Conservation (phyloP, 2,113 vertebrate species). For the Pagrus major region DNA sequence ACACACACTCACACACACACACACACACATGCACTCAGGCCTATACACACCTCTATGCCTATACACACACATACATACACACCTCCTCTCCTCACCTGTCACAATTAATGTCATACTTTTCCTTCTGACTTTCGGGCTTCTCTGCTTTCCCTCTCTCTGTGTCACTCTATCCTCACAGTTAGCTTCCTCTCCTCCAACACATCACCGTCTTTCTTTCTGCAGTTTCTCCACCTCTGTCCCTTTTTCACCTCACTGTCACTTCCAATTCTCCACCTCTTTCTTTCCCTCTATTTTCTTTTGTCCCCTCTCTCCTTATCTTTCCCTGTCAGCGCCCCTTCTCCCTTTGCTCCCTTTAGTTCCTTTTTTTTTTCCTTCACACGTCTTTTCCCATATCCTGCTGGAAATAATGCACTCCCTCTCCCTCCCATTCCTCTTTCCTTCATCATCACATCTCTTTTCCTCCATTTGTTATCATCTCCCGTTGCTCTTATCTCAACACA, state of each 20-base stretch:
- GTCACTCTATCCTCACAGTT: conserved; percentile 44
- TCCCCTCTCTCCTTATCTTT: conserved; percentile 37
- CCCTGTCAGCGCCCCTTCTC: conserved; percentile 30
- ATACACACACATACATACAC: conserved; percentile 4
- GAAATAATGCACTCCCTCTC: conserved; percentile 32
- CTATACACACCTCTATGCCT: conserved; percentile 21
- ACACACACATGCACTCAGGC: background rate
- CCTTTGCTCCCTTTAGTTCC: background rate
- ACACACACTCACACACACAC: conserved; percentile 22
- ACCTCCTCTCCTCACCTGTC: conserved; percentile 65
- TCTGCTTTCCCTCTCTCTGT: conserved; percentile 33
- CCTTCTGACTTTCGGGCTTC: conserved; percentile 35
- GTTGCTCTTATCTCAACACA: background rate
- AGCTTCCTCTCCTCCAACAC: conserved; percentile 22
- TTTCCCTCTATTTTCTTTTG: background rate
- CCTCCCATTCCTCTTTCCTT: conserved; percentile 7
- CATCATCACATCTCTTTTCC: conserved; percentile 7
- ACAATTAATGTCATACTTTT: conserved; percentile 65
- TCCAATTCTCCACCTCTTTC: conserved; percentile 59
- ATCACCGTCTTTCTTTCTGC: conserved; percentile 30
- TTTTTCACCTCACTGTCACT: conserved; percentile 65
- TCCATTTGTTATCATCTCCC: background rate
- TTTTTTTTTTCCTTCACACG: background rate
- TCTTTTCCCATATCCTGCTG: conserved; percentile 33
- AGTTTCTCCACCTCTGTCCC: conserved; percentile 45